Evolutionary conservation across 92 coral and sea anemone species (phyloP).

Genomic region (Pocillopora meandrina): DNA sequence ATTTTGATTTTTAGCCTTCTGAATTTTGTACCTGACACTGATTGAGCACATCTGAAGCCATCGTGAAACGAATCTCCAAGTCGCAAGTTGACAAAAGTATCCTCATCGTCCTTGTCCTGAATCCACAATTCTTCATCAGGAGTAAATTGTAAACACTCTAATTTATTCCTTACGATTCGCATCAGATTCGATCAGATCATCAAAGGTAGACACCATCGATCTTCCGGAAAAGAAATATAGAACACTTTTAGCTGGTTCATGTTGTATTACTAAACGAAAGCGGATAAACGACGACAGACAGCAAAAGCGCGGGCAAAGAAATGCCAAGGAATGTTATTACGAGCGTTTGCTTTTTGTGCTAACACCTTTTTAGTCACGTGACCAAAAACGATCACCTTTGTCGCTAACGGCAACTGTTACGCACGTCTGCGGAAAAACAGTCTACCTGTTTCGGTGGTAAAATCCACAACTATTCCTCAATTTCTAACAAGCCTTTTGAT

Average conservation of each 20-base stretch:
- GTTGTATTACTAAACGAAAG: not conserved
- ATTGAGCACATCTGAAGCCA: constrained; percentile 27
- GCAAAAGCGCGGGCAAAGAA: not conserved
- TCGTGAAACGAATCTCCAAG: too few species aligned
- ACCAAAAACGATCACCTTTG: constrained; percentile 14
- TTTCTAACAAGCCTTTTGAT: too few species aligned
- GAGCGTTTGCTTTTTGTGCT: not conserved
- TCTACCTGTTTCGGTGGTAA: constrained; percentile 27
- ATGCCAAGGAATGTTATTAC: constrained; percentile 8
- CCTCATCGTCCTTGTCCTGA: too few species aligned
- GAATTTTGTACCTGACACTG: constrained; percentile 37
- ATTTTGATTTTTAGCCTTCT: constrained; percentile 28
- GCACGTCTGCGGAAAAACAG: constrained; percentile 27
- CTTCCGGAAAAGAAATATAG: too few species aligned
- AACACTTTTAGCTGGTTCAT: not conserved
- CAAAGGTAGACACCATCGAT: too few species aligned
- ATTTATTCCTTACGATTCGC: too few species aligned
- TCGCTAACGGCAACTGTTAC: constrained; percentile 30
- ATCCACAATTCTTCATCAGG: too few species aligned
- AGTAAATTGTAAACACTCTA: too few species aligned
- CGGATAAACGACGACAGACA: too few species aligned
- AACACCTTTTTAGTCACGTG: constrained; percentile 2
- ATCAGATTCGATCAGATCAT: too few species aligned
- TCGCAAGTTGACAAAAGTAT: too few species aligned
- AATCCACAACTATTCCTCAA: too few species aligned